Evolutionary conservation across 2,888 invertebrate genomes (phyloP).

Genomic region (Conops quadrifasciatus): DNA sequence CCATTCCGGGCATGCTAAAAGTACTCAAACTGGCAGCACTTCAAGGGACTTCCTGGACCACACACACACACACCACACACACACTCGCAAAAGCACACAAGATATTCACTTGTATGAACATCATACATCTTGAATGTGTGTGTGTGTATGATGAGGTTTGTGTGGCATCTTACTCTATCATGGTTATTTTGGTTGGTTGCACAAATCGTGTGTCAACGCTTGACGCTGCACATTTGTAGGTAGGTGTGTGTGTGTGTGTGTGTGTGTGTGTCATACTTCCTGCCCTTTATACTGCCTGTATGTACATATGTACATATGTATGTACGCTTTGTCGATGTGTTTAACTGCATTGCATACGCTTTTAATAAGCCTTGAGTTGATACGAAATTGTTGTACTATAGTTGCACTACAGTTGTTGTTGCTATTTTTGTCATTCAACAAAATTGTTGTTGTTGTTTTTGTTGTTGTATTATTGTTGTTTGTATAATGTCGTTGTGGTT

Average conservation of each 20-base stretch:
- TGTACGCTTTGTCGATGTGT: not conserved
- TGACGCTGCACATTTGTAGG: not conserved
- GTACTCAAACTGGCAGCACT: not conserved
- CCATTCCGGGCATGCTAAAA: constrained; percentile 25
- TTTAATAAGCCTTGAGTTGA: not conserved
- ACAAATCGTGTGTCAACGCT: constrained; percentile 44
- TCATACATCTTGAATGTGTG: constrained; percentile 5
- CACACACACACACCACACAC: not conserved
- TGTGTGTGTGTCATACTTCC: too few relatives aligned
- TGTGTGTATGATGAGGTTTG: not conserved
- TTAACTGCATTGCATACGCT: not conserved
- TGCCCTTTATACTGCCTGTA: too few relatives aligned
- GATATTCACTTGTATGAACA: not conserved
- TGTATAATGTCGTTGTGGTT: constrained; percentile 38
- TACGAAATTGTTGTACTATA: not conserved
- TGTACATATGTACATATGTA: constrained; percentile 25
- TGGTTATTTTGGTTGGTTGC: constrained; percentile 50
- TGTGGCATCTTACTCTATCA: constrained; percentile 6
- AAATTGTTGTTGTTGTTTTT: constrained; percentile 18
- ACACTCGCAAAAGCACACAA: too few relatives aligned
- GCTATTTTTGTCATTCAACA: constrained; percentile 16
- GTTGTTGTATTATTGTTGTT: constrained; percentile 26
- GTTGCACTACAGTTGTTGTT: constrained; percentile 11
- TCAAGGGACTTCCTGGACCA: not conserved
- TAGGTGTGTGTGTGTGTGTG: constrained; percentile 36